Evolutionary conservation across 1,140 invertebrate genomes (phyloP), one percentile per base, ranked within the genome.

Genomic region (Saxidomus purpurata): DNA sequence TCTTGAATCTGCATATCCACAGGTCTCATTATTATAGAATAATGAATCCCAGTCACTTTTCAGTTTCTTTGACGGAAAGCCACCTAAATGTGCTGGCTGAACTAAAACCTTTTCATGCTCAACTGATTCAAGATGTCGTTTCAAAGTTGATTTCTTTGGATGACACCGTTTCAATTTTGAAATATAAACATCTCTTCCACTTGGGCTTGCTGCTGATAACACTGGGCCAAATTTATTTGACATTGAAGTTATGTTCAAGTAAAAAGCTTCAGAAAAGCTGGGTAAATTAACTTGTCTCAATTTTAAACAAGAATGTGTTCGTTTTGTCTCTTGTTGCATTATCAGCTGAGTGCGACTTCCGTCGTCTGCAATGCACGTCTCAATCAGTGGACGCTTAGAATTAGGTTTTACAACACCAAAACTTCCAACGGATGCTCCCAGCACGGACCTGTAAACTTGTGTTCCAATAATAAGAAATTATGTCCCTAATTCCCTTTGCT

Each of bases 41-140:
- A 89, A 40, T 36, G 80, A 63, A 55, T 89, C 87, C 87, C 87
- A 89, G 38, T 89, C 87, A 83, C 69, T 89, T 38, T 76, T 81
- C 8, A 89, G 55, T 83, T 71, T 71, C 40, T 89, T 89, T 13
- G 67, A 38, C 6, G 36, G n/a, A 3, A 77, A 1, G 15, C 19
- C 52, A 43, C 71, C n/a, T 28, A n/a, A 31, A 49, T 83, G 71
- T 31, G 43, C 52, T n/a, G 80, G 38, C 40, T 83, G 49, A 19
- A 89, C 87, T 43, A 76, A 38, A n/a, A 89, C 87, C 31, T 89
- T 89, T 63, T 36, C 86, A 38, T 88, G 52, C 22, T 79, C 76
- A 25, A 71, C n/a, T 47, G 83, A 47, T 49, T 71, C 86, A 9
- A 88, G 49, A 71, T 89, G 87, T 84, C 87, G 36, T 49, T 89